These are phyloP conservation scores for Ruditapes philippinarum DNA, from an alignment of 1,140 invertebrate species.

Conservation along the genomic window DNA sequence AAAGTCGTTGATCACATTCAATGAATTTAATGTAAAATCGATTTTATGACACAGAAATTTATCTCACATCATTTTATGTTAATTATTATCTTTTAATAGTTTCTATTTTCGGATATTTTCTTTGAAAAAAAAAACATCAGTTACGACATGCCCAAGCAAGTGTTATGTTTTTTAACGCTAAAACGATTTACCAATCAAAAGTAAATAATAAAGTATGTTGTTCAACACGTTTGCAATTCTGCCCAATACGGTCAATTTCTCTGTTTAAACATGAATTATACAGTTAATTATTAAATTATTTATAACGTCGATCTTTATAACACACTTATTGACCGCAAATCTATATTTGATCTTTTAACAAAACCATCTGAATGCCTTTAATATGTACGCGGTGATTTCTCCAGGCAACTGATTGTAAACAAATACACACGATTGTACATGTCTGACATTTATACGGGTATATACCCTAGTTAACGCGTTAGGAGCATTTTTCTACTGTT, in stretches of 20 bases:
- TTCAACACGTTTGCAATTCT: too few species aligned
- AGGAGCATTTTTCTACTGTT: neutral
- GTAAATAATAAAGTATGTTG: too few species aligned
- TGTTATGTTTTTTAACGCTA: too few species aligned
- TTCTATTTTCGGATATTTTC: too few species aligned
- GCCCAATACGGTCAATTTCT: neutral
- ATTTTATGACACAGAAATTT: too few species aligned
- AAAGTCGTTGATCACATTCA: too few species aligned
- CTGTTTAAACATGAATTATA: neutral
- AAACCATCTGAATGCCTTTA: neutral
- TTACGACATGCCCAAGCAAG: too few species aligned
- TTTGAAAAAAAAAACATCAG: too few species aligned
- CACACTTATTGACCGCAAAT: slow-evolving; percentile 15
- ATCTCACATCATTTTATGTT: too few species aligned
- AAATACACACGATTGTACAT: neutral
- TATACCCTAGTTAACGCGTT: neutral
- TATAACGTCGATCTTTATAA: neutral
- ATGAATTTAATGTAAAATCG: too few species aligned
- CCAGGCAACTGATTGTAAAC: slow-evolving; percentile 37
- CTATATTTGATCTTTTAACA: slow-evolving; percentile 39
- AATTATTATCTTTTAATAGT: too few species aligned
- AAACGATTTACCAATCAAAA: too few species aligned
- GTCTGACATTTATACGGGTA: neutral
- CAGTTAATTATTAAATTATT: slow-evolving; percentile 33
- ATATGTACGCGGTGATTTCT: neutral